Conservation (phyloP, 2,888 invertebrate genomes). For the Diarsia brunnea region DNA sequence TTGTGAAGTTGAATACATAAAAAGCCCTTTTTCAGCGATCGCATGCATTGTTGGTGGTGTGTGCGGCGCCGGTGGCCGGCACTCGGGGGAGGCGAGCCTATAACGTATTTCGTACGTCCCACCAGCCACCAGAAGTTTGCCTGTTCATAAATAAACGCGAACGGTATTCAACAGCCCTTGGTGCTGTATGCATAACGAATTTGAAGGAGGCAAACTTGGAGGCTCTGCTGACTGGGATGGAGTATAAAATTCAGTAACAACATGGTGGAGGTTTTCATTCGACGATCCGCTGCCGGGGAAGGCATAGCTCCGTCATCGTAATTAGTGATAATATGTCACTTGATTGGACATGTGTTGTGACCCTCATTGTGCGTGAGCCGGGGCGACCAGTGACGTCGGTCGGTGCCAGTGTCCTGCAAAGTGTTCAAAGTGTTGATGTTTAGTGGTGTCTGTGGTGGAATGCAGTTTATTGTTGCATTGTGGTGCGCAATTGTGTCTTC, state of each 20-base stretch:
- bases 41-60: constrained; percentile 86
- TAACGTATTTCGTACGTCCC: constrained; percentile 88
- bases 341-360: constrained; percentile 72
- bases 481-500: constrained; percentile 70
- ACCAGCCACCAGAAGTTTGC: constrained; percentile 91
- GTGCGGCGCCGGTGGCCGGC: constrained; percentile 75
- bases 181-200: constrained; percentile 92
- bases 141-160: constrained; percentile 92
- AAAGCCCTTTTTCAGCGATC: constrained; percentile 92
- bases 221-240: constrained; percentile 90
- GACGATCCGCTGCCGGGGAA: constrained; percentile 88
- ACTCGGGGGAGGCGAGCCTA: constrained; percentile 85
- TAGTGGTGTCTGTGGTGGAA: constrained; percentile 62
- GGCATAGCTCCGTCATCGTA: constrained; percentile 88
- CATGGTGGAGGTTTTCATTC: constrained; percentile 91
- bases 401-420: constrained; percentile 25
- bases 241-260: constrained; percentile 91
- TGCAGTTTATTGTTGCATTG: constrained; percentile 76
- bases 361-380: constrained; percentile 29
- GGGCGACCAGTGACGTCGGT: constrained; percentile 24
- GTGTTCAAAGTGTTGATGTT: constrained; percentile 55
- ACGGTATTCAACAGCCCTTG: constrained; percentile 92
- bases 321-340: constrained; percentile 75
- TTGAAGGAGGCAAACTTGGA: constrained; percentile 91
- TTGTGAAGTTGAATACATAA: constrained; percentile 93